Percentiles rank a stretch among this genome's conserved stretches.
phyloP scores from a whole-genome alignment of 2,888 invertebrate genomes.

The Nebria salina region DNA sequence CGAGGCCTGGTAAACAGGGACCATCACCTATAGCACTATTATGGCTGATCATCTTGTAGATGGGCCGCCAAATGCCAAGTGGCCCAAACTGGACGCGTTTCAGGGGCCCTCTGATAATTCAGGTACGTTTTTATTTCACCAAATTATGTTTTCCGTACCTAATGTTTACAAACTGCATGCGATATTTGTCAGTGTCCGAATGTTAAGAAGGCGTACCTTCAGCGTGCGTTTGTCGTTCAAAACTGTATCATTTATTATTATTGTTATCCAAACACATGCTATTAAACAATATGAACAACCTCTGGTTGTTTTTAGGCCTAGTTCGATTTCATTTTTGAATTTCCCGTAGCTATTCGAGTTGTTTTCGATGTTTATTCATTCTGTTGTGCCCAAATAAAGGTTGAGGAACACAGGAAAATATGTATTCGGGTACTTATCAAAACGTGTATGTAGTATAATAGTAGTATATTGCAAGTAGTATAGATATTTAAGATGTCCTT shows the following conservation, averaged over 20 bases:
- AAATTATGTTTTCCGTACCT: not conserved
- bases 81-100: conserved; percentile 90
- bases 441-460: too few relatives aligned
- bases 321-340: conserved; percentile 44
- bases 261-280: not conserved
- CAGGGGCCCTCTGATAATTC: conserved; percentile 83
- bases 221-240: conserved; percentile 30
- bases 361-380: too few relatives aligned
- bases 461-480: too few relatives aligned
- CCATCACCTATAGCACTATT: conserved; percentile 55
- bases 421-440: too few relatives aligned
- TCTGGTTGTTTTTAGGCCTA: not conserved
- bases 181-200: conserved; percentile 46
- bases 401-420: too few relatives aligned
- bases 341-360: conserved; percentile 28
- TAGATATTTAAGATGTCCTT: too few relatives aligned
- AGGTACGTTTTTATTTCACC: conserved; percentile 67
- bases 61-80: conserved; percentile 93
- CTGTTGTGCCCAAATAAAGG: too few relatives aligned
- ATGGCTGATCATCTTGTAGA: conserved; percentile 96
- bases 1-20: conserved; percentile 72
- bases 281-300: not conserved
- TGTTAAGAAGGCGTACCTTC: conserved; percentile 42
- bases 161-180: conserved; percentile 25
- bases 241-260: not conserved